Conservation (phyloP, 1,140 invertebrate species). For the Drosophila hydei region DNA sequence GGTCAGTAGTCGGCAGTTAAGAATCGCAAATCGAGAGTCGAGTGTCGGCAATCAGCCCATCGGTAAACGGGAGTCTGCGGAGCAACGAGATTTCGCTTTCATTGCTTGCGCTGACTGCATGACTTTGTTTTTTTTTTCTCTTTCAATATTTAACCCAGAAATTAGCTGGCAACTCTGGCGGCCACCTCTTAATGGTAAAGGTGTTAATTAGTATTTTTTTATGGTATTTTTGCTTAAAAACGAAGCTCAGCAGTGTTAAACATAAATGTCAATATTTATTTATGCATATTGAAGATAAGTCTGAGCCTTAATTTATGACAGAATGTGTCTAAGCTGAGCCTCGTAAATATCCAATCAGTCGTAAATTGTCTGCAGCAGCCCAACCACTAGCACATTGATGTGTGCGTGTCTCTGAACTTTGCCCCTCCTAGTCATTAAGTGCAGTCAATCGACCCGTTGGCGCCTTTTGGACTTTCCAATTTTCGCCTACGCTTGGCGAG, state of each 20-base stretch:
- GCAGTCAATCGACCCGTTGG: slow-evolving; percentile 31
- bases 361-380: slow-evolving; percentile 55
- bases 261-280: slow-evolving; percentile 76
- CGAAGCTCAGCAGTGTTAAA: slow-evolving; percentile 41
- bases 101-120: slow-evolving; percentile 55
- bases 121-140: slow-evolving; percentile 56
- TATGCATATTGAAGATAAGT: slow-evolving; percentile 59
- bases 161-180: slow-evolving; percentile 59
- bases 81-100: slow-evolving; percentile 69
- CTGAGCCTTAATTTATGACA: slow-evolving; percentile 43
- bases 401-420: slow-evolving; percentile 45
- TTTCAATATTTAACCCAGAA: slow-evolving; percentile 76
- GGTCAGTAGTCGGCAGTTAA: slow-evolving; percentile 33
- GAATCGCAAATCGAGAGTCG: slow-evolving; percentile 31
- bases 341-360: slow-evolving; percentile 63
- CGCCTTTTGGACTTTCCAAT: slow-evolving; percentile 73
- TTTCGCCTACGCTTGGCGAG: slow-evolving; percentile 62
- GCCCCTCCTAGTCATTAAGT: slow-evolving; percentile 8
- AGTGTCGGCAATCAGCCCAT: slow-evolving; percentile 18
- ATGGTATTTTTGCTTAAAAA: slow-evolving; percentile 27
- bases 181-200: slow-evolving; percentile 57
- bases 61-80: slow-evolving; percentile 4
- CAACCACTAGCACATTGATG: slow-evolving; percentile 32
- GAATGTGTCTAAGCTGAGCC: slow-evolving; percentile 58
- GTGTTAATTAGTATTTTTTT: slow-evolving; percentile 75